Evolutionary conservation across 2,888 invertebrate genomes (phyloP).

Genomic region (Branchipolynoe longqiensis): DNA sequence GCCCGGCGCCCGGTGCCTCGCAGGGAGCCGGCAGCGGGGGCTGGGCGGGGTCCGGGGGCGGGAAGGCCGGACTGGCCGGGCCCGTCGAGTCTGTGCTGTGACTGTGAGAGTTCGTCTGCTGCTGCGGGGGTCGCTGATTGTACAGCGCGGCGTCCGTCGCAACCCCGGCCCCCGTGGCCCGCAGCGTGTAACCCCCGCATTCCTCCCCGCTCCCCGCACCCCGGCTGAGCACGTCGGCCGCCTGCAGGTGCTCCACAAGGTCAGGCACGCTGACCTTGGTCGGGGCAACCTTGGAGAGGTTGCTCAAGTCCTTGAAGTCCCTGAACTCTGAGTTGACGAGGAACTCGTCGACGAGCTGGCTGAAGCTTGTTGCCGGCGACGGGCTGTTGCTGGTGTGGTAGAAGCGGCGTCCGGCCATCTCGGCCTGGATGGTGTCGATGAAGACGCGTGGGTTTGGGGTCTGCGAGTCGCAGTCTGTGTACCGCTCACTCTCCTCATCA

Average conservation of each 20-base stretch:
- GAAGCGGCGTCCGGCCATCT: conserved; percentile 9
- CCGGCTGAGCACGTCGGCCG: too few species aligned
- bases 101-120: neutral
- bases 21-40: too few species aligned
- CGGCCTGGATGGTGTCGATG: conserved; percentile 2
- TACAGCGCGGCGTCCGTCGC: neutral
- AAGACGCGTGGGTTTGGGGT: neutral
- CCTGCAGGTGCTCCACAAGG: conserved; percentile 41
- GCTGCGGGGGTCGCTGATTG: neutral
- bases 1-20: too few species aligned
- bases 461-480: conserved; percentile 41
- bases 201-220: too few species aligned
- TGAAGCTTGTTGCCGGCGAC: conserved; percentile 23
- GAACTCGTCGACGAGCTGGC: conserved; percentile 34
- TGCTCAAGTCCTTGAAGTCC: conserved; percentile 39
- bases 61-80: too few species aligned
- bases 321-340: conserved; percentile 24
- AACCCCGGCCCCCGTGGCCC: neutral
- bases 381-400: conserved; percentile 26
- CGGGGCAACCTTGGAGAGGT: conserved; percentile 25
- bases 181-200: neutral
- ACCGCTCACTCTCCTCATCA: conserved; percentile 30
- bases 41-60: too few species aligned
- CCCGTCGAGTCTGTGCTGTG: neutral
- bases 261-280: conserved; percentile 44